Base-by-base conservation (phyloP, 2,113 vertebrate genomes). In the Acanthochromis polyacanthus region DNA sequence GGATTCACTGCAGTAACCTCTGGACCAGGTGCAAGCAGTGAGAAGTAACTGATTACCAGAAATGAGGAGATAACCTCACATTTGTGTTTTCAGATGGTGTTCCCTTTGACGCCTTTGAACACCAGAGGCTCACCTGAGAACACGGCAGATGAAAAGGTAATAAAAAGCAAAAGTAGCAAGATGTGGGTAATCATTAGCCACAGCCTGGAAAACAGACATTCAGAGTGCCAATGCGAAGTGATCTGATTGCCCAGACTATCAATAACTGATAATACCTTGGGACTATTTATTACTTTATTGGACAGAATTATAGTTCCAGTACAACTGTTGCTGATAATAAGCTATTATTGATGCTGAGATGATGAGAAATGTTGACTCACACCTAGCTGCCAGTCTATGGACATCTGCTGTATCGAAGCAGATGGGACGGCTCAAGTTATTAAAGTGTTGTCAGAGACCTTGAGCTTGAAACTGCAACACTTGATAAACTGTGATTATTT, bases 41-140 rank as follows among this genome's bases (percentile, higher is more conserved):
- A 2, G 17, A 43, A 79, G 87, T 75, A 43, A 86, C 64, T 78
- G 77, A 87, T 87, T 88, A 3, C 0, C 72, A 43, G 48, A 71
- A 15, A 36, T 0, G 2, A 0, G 2, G 1, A 48, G 55, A 78
- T 80, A 73, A 71, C 15, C 0, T 56, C 43, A 25, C n/a, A 20
- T 61, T 57, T 67, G 0, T 52, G 20, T 45, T 64, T 61, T 50
- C 55, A 61, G 3, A 20, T 16, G 14, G 7, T 3, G 15, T 25
- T 10, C 10, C 20, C 43, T 64, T 10, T 45, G 3, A 30, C 56
- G 60, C 16, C 2, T 61, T 71, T 51, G 0, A 30, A 16, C 20
- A 61, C 4, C 17, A 59, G 1, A 57, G 11, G 30, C 12, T 56
- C 25, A 59, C 2, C 10, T n/a, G 28, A 55, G 17, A 8, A 30